These are phyloP conservation scores for Trimorus sp. DNA, from an alignment of 2,888 invertebrate genomes.

Conservation along the genomic window DNA sequence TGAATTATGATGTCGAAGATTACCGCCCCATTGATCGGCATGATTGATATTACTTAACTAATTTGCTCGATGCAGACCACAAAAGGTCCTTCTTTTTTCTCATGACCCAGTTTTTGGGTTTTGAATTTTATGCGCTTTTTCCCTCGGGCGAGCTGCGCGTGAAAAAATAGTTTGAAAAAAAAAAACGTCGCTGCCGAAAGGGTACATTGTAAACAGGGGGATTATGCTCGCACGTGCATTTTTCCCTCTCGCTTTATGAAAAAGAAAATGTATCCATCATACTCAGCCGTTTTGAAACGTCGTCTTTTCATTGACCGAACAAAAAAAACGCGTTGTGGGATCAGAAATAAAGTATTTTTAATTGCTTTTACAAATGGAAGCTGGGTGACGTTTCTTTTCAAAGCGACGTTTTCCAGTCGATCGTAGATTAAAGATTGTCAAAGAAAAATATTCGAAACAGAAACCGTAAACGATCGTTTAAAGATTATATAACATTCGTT, in stretches of 20 bases:
- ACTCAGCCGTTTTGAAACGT: conserved; percentile 2
- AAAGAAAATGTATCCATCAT: conserved; percentile 30
- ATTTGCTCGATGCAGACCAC: conserved; percentile 44
- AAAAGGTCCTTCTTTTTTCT: neutral
- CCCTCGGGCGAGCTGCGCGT: too few species aligned
- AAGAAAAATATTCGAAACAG: too few species aligned
- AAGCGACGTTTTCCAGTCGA: too few species aligned
- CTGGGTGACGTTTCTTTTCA: too few species aligned
- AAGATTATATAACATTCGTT: too few species aligned
- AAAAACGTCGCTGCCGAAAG: conserved; percentile 11
- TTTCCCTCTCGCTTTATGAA: conserved; percentile 5
- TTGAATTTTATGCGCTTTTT: conserved; percentile 10
- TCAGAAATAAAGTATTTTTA: too few species aligned
- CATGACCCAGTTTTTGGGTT: conserved; percentile 33
- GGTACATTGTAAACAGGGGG: conserved; percentile 30
- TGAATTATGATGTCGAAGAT: conserved; percentile 51
- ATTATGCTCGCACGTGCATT: conserved; percentile 23
- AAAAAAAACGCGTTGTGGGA: conserved; percentile 6
- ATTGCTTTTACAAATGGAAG: too few species aligned
- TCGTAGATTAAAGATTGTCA: too few species aligned
- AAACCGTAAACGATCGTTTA: neutral
- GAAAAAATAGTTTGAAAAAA: conserved; percentile 30
- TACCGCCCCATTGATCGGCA: conserved; percentile 35
- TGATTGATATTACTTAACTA: conserved; percentile 54
- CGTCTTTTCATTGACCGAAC: conserved; percentile 19